phyloP scores from a whole-genome alignment of 2,797 vertebrate genomes.

The Scolopax bukidnonensis region DNA sequence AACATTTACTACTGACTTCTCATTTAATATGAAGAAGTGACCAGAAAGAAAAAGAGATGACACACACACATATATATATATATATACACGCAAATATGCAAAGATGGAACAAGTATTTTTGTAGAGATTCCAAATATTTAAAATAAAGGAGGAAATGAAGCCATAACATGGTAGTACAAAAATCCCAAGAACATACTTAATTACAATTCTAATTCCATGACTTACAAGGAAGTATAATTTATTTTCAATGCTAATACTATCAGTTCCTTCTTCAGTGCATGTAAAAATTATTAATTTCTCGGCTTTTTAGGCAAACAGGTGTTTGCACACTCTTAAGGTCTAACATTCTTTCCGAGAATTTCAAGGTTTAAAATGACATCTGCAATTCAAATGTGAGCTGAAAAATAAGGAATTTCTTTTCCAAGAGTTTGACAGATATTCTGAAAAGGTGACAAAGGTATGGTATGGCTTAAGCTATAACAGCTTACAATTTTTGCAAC shows the following conservation, averaged over 20 bases:
- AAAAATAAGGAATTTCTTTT: constrained; percentile 10
- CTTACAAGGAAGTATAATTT: neutral
- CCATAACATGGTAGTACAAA: neutral
- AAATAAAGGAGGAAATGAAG: neutral
- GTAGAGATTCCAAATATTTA: neutral
- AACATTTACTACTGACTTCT: neutral
- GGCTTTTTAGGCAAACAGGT: neutral
- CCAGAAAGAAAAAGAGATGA: neutral
- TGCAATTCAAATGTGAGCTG: neutral
- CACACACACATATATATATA: neutral
- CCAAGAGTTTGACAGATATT: constrained; percentile 29
- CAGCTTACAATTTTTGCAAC: neutral
- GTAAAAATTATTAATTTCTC: constrained; percentile 7
- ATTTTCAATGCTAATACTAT: neutral
- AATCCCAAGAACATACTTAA: neutral
- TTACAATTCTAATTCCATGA: neutral
- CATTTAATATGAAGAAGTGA: neutral
- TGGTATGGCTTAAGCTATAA: constrained; percentile 50
- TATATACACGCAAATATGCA: neutral
- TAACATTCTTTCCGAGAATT: neutral
- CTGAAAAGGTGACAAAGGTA: constrained; percentile 27
- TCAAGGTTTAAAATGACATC: neutral
- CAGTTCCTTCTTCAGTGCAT: neutral
- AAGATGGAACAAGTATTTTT: neutral
- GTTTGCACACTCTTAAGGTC: neutral